Evolutionary conservation across 2,888 invertebrate species (phyloP), one percentile per base, ranked within the genome.

Genomic region (Darwinula stevensoni): DNA sequence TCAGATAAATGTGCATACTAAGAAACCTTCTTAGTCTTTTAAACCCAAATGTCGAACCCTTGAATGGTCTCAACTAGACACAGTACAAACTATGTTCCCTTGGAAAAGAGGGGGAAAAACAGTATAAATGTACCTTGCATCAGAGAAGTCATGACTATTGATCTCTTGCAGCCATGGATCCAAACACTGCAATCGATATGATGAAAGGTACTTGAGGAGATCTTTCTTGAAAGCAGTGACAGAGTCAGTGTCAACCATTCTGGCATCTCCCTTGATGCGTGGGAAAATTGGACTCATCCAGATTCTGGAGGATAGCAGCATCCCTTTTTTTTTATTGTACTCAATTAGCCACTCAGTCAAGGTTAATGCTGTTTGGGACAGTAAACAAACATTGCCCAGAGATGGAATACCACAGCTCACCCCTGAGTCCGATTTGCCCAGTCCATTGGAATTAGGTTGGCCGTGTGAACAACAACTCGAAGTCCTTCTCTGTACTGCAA

Each of bases 341-440:
- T n/a, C n/a, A n/a, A n/a, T n/a, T n/a, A n/a, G n/a, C n/a, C n/a
- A n/a, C n/a, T n/a, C n/a, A n/a, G n/a, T n/a, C n/a, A n/a, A n/a
- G n/a, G n/a, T n/a, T n/a, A n/a, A n/a, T n/a, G n/a, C n/a, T n/a
- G n/a, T n/a, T n/a, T n/a, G n/a, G n/a, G n/a, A n/a, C n/a, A 6
- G 86, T 51, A 1, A 76, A 76, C 44, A 6, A 48, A 16, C 9
- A 17, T 14, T 2, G 14, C 3, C 6, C 44, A 36, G 31, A 36
- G 27, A 36, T 35, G 40, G 40, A 38, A 30, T 16, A 16, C 36
- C 14, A 32, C 33, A n/a, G 41, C 46, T 49, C 48, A 74, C 64
- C 84, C 84, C 51, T 94, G 88, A 1, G 84, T 80, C 41, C 84
- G 66, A 48, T 86, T 74, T 43, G 73, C 66, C 91, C 91, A 94